A percentile compares a stretch with the other conserved stretches of the same genome.
phyloP scores from a whole-genome alignment of 2,797 vertebrate species.

The Peromyscus eremicus region DNA sequence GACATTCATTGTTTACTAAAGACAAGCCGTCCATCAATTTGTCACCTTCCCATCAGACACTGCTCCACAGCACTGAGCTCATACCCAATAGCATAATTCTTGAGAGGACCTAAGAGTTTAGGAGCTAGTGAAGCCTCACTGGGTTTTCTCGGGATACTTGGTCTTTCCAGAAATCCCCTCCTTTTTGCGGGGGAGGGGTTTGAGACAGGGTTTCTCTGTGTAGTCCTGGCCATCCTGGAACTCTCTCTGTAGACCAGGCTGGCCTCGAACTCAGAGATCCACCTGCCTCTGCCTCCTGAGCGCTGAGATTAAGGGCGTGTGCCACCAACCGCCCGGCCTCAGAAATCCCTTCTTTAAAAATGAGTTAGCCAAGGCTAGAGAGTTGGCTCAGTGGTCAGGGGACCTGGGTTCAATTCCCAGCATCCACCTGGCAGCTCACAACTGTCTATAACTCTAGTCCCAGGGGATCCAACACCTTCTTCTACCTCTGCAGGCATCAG shows the following conservation, averaged over 20 bases:
- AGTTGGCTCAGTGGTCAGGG: neutral
- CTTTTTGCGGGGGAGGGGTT: neutral
- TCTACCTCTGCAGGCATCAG: neutral
- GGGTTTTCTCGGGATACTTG: neutral
- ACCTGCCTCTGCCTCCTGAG: neutral
- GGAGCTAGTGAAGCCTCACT: neutral
- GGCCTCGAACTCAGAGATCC: neutral
- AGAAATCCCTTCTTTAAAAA: neutral
- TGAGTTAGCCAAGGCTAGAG: neutral
- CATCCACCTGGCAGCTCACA: neutral
- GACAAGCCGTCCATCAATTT: neutral
- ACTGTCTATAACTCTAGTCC: neutral
- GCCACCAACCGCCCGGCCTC: neutral
- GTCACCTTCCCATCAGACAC: too few relatives aligned
- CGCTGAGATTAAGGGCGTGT: neutral
- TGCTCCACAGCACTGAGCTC: neutral
- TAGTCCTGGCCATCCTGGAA: neutral
- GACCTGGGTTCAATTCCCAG: neutral
- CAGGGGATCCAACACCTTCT: neutral
- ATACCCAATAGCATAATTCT: conserved; percentile 26
- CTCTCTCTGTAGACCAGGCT: neutral
- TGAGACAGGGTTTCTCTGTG: neutral
- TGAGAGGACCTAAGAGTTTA: neutral
- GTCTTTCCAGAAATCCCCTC: neutral
- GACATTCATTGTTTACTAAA: conserved; percentile 44